These are phyloP conservation scores for Anticlea derivata DNA, from an alignment of 2,888 invertebrate genomes.

Conservation along the genomic window DNA sequence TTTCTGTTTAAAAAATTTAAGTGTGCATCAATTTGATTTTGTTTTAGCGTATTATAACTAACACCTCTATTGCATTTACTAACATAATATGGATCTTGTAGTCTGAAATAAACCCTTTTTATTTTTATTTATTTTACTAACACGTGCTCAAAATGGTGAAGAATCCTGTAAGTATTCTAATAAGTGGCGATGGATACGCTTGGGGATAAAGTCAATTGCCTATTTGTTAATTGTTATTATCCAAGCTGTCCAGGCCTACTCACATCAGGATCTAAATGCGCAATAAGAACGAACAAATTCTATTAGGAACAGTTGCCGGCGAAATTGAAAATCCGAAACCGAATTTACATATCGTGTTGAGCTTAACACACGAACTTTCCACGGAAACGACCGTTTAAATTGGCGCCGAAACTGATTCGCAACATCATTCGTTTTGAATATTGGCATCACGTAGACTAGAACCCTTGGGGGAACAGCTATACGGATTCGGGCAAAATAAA, in stretches of 20 bases:
- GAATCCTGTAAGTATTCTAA: no score
- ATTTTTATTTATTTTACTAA: no score
- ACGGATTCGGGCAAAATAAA: constrained; percentile 65
- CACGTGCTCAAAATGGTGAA: no score
- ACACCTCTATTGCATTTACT: no score
- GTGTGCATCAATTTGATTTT: no score
- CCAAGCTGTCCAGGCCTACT: not conserved
- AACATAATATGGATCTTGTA: no score
- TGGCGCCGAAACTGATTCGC: constrained; percentile 71
- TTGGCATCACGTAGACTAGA: constrained; percentile 74
- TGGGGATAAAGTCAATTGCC: no score
- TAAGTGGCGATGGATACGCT: no score
- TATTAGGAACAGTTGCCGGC: constrained; percentile 43
- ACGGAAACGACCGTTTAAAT: constrained; percentile 62
- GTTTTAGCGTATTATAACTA: no score
- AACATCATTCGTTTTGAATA: constrained; percentile 77
- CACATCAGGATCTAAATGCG: constrained; percentile 18
- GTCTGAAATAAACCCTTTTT: no score
- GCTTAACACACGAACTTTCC: constrained; percentile 57
- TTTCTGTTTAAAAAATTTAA: no score
- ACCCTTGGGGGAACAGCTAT: constrained; percentile 59
- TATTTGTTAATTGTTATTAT: no score
- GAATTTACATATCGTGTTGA: constrained; percentile 63
- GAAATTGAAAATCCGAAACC: constrained; percentile 62
- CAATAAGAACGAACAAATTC: constrained; percentile 42